Base-by-base conservation (phyloP, 1,140 invertebrate genomes). In the Drosophila chauvacae region DNA sequence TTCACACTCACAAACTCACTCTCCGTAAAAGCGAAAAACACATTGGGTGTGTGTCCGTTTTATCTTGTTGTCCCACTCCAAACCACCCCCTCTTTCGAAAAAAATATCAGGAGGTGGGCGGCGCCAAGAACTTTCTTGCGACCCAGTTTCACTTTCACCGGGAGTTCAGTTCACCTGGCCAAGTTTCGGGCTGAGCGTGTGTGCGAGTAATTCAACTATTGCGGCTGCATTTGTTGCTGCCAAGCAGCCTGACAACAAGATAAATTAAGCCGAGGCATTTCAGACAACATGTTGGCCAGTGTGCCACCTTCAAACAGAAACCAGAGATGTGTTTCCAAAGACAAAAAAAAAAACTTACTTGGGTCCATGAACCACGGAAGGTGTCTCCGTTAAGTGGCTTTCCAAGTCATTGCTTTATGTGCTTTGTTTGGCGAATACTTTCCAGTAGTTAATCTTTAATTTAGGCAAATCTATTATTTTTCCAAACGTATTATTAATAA, bases 191-290 rank as follows among this genome's bases (percentile, higher is more conserved):
- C 13, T 33, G 37, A 65, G 42, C 55, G 51, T 68, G 47, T 66
- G 47, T 74, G 57, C 62, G 45, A 77, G 63, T 79, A 82, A 88
- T 90, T 81, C 73, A 88, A 71, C 79, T 75, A 64, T 58, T 70
- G 56, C 56, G 55, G 81, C 55, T 74, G 74, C 62, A 80, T 63
- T 80, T 78, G 45, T 53, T 44, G 42, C 42, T 47, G 53, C 55
- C 63, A 84, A 62, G 35, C 70, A 42, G 39, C 23, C 70, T 72
- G 70, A 73, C 70, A 73, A 72, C 68, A 72, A 71, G 68, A 73
- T 73, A 73, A 73, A 73, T 73, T 72, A 73, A 60, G 70, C 68
- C 55, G 50, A 51, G 53, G 44, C 37, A 72, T 60, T 73, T 72
- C 55, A 60, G 70, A 42, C 70, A 72, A 51, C 69, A 73, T 51